Conservation (phyloP, 2,888 invertebrate genomes). For the Ptychoptera contaminata region DNA sequence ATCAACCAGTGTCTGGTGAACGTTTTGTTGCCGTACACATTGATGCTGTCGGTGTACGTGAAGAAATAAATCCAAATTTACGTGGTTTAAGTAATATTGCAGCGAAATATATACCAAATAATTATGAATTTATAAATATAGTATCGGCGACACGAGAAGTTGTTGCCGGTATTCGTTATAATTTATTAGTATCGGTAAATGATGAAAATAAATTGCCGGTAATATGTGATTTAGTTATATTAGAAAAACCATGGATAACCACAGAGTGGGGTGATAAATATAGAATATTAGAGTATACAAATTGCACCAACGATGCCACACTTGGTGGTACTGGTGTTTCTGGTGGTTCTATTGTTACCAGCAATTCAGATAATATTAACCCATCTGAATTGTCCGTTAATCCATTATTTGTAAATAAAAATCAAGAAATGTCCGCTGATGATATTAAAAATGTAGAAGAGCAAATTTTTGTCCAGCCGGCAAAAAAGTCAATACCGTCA, state of each 20-base stretch:
- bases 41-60: slow-evolving; percentile 10
- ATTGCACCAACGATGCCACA: slow-evolving; percentile 38
- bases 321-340: slow-evolving; percentile 11
- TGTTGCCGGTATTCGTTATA: slow-evolving; percentile 26
- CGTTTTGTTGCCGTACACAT: slow-evolving; percentile 1
- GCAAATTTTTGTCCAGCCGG: slow-evolving; percentile 7
- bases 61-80: slow-evolving; percentile 26
- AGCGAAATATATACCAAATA: slow-evolving; percentile 24
- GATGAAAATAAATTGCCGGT: slow-evolving; percentile 23
- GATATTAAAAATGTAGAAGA: slow-evolving; percentile 24
- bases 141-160: slow-evolving; percentile 28
- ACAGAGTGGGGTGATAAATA: slow-evolving; percentile 39
- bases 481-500: neutral
- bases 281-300: slow-evolving; percentile 44
- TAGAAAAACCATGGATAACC: slow-evolving; percentile 49
- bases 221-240: slow-evolving; percentile 42
- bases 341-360: slow-evolving; percentile 15
- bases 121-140: slow-evolving; percentile 25
- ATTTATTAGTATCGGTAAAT: slow-evolving; percentile 23
- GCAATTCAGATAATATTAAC: slow-evolving; percentile 2
- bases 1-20: slow-evolving; percentile 3
- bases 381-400: slow-evolving; percentile 24
- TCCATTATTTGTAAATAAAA: slow-evolving; percentile 22
- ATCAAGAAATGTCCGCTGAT: slow-evolving; percentile 22
- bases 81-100: slow-evolving; percentile 28